A percentile compares a stretch with the other conserved stretches of the same genome.
These are phyloP conservation scores for Trachelus troglodyta DNA, from an alignment of 2,888 invertebrate genomes.

Conservation along the genomic window DNA sequence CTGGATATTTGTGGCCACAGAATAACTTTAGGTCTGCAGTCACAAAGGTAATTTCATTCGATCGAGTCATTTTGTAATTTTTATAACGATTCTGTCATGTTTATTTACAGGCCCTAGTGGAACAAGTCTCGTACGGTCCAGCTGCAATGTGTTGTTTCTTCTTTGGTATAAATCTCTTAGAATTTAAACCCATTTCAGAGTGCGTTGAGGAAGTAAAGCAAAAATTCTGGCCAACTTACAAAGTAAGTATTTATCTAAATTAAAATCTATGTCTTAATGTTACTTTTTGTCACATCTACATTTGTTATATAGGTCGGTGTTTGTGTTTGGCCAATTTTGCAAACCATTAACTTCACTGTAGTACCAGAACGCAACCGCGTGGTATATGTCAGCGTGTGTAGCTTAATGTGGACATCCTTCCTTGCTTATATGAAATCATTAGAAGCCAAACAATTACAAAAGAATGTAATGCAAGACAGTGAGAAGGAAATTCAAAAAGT, in stretches of 20 bases:
- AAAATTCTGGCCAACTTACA: slow-evolving; percentile 82
- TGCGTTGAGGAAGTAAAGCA: slow-evolving; percentile 76
- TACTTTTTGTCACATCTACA: background rate
- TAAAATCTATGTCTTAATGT: background rate
- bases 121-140: slow-evolving; percentile 82
- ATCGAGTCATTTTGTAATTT: background rate
- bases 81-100: background rate
- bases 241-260: slow-evolving; percentile 66
- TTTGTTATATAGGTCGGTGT: slow-evolving; percentile 72
- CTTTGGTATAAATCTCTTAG: slow-evolving; percentile 80
- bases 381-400: slow-evolving; percentile 78
- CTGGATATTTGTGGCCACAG: slow-evolving; percentile 82
- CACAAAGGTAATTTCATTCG: slow-evolving; percentile 72
- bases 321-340: slow-evolving; percentile 78
- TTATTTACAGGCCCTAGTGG: slow-evolving; percentile 73
- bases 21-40: slow-evolving; percentile 76
- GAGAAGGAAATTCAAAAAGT: background rate
- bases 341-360: slow-evolving; percentile 79
- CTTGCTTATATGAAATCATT: slow-evolving; percentile 82
- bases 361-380: slow-evolving; percentile 80
- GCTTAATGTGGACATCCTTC: slow-evolving; percentile 81
- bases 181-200: slow-evolving; percentile 75
- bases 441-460: slow-evolving; percentile 53
- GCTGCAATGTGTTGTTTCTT: slow-evolving; percentile 82
- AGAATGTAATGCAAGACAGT: background rate